Base-by-base conservation (phyloP, 2,113 vertebrate species). In the Ptychochromis oligacanthus region DNA sequence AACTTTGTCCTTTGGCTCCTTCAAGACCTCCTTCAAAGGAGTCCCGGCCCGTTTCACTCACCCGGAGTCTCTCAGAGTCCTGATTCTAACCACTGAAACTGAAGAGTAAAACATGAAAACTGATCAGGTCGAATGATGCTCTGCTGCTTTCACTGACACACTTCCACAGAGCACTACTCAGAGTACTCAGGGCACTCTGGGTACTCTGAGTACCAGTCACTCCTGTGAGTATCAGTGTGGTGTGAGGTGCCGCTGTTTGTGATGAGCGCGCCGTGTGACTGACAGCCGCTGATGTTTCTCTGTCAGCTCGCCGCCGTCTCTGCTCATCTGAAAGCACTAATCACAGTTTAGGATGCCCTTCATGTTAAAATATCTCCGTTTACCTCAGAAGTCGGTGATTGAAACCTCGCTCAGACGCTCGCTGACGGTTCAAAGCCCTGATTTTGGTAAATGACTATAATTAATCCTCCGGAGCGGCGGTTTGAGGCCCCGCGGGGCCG, bases 401-500 rank as follows among this genome's bases (percentile, higher is more conserved):
- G 36, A 55, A 34, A 56, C 54, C 24, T 18, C 18, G 18, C 49
- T 65, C 60, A 65, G 24, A n/a, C 26, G 7, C 75, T 60, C 7
- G 12, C 57, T 3, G 55, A n/a, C 52, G 10, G 34, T 91, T 87
- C 78, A 89, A 88, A 91, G 70, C 4, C 4, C 0, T 15, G 54
- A 55, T 80, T 80, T 56, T 26, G 36, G 15, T 80, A 67, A 83
- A 77, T 64, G 79, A 93, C 83, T 88, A 82, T 83, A 87, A 87
- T 86, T 85, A 89, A 75, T 77, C 38, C 75, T 87, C 64, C 17
- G 38, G 17, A 28, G 24, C 64, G 5, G 38, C 7, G 18, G 61
- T 40, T 34, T 20, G 54, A 55, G 83, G 87, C 87, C 88, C 87
- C 60, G 67, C 3, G 55, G 55, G 49, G 34, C 52, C 1, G 4